phyloP scores from a whole-genome alignment of 2,113 vertebrate genomes.

The Lamprotornis superbus region DNA sequence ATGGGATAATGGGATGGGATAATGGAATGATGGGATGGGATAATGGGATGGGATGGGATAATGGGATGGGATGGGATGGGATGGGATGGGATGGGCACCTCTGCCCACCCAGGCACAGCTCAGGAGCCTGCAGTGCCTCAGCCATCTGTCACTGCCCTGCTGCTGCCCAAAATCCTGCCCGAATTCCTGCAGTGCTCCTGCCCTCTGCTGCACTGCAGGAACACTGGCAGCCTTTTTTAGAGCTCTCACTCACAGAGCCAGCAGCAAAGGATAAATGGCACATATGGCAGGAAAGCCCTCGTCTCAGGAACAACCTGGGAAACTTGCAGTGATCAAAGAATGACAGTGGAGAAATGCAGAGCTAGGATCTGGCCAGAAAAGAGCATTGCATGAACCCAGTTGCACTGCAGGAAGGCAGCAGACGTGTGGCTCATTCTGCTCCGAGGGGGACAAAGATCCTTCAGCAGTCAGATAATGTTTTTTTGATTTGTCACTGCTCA shows the following conservation, averaged over 20 bases:
- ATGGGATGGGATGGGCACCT: background rate
- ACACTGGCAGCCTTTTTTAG: background rate
- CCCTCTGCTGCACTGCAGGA: background rate
- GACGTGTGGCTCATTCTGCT: rapidly evolving
- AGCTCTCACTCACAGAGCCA: background rate
- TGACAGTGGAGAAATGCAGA: rapidly evolving
- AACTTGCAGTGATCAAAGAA: rapidly evolving
- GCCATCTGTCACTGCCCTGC: background rate
- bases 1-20: no score
- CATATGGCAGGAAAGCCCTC: background rate
- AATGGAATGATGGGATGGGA: no score
- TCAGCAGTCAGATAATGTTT: rapidly evolving
- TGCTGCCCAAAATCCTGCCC: background rate
- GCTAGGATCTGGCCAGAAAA: background rate
- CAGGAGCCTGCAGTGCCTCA: background rate
- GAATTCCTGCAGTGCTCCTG: background rate
- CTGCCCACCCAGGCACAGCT: background rate
- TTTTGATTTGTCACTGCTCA: background rate
- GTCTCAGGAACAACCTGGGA: background rate
- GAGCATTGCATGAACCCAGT: rapidly evolving
- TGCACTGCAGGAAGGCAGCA: background rate
- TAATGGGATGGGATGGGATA: no score
- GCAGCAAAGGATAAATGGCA: background rate
- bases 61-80: no score
- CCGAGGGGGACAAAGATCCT: no score